phyloP scores from a whole-genome alignment of 2,113 vertebrate genomes.

The Chaetura pelagica region DNA sequence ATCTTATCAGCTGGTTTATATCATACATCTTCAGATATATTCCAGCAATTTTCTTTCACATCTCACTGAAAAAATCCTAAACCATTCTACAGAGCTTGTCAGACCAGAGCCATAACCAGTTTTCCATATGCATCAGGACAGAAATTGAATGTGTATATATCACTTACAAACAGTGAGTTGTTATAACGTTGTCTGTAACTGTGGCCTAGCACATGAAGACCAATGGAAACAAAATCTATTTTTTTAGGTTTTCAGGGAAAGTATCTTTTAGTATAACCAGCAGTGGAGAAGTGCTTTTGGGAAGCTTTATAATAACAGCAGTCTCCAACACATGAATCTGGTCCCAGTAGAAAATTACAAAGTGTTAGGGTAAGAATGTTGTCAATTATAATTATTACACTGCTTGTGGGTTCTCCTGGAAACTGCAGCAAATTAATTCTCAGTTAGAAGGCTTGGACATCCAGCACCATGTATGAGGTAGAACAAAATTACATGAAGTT shows the following conservation, averaged over 20 bases:
- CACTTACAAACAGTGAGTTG: not conserved
- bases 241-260: conserved; percentile 4
- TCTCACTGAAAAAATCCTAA: not conserved
- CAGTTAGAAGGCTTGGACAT: not conserved
- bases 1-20: not conserved
- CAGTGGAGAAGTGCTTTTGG: not conserved
- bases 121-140: not conserved
- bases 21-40: not conserved
- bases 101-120: not conserved
- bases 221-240: conserved; percentile 11
- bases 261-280: conserved; percentile 17
- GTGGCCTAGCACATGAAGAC: not conserved
- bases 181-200: not conserved
- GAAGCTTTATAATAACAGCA: not conserved
- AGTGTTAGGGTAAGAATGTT: not conserved
- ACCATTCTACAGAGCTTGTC: not conserved
- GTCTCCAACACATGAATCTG: not conserved
- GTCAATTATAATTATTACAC: not conserved
- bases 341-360: conserved; percentile 6
- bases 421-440: not conserved
- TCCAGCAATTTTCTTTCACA: not conserved
- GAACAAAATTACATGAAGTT: fast-evolving
- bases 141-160: not conserved
- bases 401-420: not conserved
- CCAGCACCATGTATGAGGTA: fast-evolving